Conservation (phyloP, 2,113 vertebrate species). For the Peucedramus taeniatus region DNA sequence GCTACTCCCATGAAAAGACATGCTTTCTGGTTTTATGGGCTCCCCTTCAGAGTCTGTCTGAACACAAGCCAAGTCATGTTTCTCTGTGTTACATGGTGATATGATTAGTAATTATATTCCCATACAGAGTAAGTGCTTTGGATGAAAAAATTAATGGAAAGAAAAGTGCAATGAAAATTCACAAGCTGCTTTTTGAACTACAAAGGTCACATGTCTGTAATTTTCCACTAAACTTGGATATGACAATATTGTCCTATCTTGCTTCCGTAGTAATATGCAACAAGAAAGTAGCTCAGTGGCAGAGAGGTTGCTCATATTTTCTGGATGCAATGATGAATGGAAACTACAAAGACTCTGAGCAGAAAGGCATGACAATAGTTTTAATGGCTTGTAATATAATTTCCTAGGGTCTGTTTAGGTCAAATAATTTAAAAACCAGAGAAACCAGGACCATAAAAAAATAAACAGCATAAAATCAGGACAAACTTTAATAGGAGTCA, state of each 20-base stretch:
- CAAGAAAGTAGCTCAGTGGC: not conserved
- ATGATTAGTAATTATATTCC: not conserved
- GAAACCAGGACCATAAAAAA: not conserved
- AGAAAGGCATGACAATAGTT: not conserved
- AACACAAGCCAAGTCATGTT: not conserved
- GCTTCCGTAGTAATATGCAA: not conserved
- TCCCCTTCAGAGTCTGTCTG: not conserved
- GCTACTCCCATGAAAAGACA: not conserved
- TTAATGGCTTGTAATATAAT: not conserved
- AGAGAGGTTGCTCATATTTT: not conserved
- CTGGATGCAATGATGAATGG: not conserved
- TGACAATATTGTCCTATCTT: not conserved
- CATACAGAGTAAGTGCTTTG: not conserved
- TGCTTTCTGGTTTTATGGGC: not conserved
- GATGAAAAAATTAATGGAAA: not conserved
- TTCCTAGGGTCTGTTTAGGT: not conserved
- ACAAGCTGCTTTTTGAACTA: not conserved
- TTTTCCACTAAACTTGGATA: not conserved
- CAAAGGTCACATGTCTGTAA: not conserved
- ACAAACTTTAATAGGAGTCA: not conserved
- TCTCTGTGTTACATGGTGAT: not conserved
- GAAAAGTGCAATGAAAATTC: not conserved
- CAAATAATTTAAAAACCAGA: not conserved
- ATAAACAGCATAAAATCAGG: not conserved
- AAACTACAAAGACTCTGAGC: not conserved